Conservation (phyloP, 2,888 invertebrate genomes). For the Andrena minutula region DNA sequence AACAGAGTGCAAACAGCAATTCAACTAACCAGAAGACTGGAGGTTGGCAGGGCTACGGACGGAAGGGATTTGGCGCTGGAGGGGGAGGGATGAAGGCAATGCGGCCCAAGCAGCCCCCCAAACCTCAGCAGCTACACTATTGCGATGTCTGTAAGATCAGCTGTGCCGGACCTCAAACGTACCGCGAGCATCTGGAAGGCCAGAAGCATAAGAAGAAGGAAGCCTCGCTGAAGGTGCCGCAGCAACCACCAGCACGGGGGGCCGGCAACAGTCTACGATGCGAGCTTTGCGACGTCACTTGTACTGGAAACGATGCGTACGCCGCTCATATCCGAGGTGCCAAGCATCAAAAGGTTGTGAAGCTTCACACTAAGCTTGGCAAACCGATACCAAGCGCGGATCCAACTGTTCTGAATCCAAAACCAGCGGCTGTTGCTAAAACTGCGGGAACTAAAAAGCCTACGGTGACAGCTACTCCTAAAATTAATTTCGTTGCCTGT, state of each 20-base stretch:
- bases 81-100: constrained; percentile 86
- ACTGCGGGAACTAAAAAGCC: constrained; percentile 80
- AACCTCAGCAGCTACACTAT: constrained; percentile 97
- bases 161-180: constrained; percentile 97
- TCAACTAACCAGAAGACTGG: constrained; percentile 85
- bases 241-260: constrained; percentile 85
- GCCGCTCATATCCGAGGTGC: constrained; percentile 99
- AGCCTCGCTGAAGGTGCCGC: constrained; percentile 91
- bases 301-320: constrained; percentile 99
- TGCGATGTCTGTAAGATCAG: constrained; percentile 99
- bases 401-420: constrained; percentile 92
- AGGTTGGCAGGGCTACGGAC: constrained; percentile 88
- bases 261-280: constrained; percentile 93
- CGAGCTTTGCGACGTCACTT: constrained; percentile 99
- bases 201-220: constrained; percentile 99
- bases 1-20: constrained; percentile 86
- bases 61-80: constrained; percentile 86
- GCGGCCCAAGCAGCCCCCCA: constrained; percentile 93
- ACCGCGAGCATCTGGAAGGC: constrained; percentile 98
- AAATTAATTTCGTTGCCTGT: constrained; percentile 94
- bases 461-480: constrained; percentile 89
- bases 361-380: constrained; percentile 98
- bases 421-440: constrained; percentile 82
- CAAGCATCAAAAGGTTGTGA: constrained; percentile 99
- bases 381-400: constrained; percentile 98